phyloP scores from a whole-genome alignment of 2,113 vertebrate genomes.

The Ailuropoda melanoleuca region DNA sequence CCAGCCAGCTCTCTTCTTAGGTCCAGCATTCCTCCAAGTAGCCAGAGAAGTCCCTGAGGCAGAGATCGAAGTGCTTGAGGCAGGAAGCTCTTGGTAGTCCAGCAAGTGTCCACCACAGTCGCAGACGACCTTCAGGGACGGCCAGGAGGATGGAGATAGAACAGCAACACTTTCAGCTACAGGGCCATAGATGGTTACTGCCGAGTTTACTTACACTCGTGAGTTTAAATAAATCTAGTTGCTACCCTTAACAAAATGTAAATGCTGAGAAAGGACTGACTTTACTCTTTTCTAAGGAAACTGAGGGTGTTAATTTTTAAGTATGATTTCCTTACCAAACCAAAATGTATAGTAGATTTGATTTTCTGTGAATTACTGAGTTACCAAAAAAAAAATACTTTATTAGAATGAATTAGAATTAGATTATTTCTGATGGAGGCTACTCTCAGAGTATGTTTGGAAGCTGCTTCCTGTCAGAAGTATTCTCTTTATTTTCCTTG shows the following conservation, averaged over 20 bases:
- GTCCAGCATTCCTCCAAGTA: background rate
- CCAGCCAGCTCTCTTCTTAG: background rate
- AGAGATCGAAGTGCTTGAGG: accelerated
- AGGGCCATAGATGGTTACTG: background rate
- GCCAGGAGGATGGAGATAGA: background rate
- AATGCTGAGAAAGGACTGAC: background rate
- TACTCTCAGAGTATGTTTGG: background rate
- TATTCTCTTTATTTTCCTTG: background rate
- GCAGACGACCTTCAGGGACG: background rate
- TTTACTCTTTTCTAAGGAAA: conserved; percentile 19
- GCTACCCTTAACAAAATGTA: background rate
- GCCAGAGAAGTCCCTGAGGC: background rate
- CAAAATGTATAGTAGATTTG: background rate
- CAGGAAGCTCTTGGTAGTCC: background rate
- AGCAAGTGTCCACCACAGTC: accelerated
- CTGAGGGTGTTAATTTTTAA: background rate
- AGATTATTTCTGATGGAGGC: background rate
- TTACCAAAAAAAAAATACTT: background rate
- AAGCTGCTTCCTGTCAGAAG: background rate
- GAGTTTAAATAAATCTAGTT: background rate
- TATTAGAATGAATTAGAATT: conserved; percentile 31
- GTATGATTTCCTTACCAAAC: conserved; percentile 29
- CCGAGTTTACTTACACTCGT: background rate
- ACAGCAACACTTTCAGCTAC: accelerated
- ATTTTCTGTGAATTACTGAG: conserved; percentile 23